phyloP scores from a whole-genome alignment of 2,888 invertebrate species.

The Ichneumon xanthorius region DNA sequence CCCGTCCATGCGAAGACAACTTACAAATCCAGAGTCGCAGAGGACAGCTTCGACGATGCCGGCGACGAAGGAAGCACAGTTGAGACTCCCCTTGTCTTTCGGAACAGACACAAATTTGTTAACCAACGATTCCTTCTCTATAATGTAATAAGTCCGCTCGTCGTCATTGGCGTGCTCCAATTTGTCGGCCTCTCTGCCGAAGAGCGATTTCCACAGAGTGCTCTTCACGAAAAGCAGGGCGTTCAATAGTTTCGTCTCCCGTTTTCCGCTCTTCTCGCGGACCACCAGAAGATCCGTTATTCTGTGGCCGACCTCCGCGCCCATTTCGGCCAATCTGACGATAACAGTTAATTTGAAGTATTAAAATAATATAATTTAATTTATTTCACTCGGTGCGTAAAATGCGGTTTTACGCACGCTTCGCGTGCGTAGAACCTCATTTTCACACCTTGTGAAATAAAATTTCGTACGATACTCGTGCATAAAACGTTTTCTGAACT shows the following conservation, averaged over 20 bases:
- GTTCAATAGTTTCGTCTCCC: constrained; percentile 97
- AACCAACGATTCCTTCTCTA: constrained; percentile 98
- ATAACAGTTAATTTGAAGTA: neutral
- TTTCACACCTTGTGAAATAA: too few relatives aligned
- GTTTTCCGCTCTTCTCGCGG: constrained; percentile 96
- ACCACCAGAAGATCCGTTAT: constrained; percentile 97
- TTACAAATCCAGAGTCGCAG: constrained; percentile 97
- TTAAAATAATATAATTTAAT: neutral
- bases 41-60: constrained; percentile 99
- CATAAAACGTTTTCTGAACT: too few relatives aligned
- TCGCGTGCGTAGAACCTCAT: too few relatives aligned
- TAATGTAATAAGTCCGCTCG: constrained; percentile 98
- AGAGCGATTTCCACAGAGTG: constrained; percentile 98
- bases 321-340: constrained; percentile 95
- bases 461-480: too few relatives aligned
- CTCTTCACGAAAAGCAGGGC: constrained; percentile 98
- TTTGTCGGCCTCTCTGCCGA: constrained; percentile 99
- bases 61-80: constrained; percentile 99
- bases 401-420: too few relatives aligned
- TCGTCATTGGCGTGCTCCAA: constrained; percentile 99
- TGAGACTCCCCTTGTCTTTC: constrained; percentile 98
- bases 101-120: constrained; percentile 99
- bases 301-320: constrained; percentile 97
- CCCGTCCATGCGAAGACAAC: constrained; percentile 82
- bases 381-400: too few relatives aligned